Conservation (phyloP, 2,888 invertebrate species). For the Argyresthia albistria region DNA sequence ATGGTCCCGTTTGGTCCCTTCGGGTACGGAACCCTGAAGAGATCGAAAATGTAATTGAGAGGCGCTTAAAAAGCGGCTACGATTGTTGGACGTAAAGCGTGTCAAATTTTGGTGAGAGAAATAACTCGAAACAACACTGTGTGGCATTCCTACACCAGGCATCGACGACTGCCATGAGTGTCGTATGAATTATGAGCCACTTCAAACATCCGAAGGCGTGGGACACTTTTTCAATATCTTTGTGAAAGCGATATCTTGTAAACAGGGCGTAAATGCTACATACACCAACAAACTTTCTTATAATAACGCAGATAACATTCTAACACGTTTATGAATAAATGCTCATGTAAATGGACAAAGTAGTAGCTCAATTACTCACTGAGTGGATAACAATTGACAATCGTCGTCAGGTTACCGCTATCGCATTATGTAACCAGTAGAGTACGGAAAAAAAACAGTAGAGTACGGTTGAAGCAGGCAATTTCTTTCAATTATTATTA, state of each 20-base stretch:
- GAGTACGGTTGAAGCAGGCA: constrained; percentile 4
- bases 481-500: constrained; percentile 8
- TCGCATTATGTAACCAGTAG: constrained; percentile 4
- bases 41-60: constrained; percentile 9
- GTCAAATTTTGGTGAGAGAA: constrained; percentile 15
- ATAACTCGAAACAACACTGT: neutral
- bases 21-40: too few species aligned
- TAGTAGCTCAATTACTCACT: constrained; percentile 31
- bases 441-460: neutral
- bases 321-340: neutral
- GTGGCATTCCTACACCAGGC: neutral
- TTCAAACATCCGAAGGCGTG: neutral
- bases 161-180: neutral
- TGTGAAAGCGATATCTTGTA: neutral
- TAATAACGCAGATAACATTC: neutral
- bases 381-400: constrained; percentile 19
- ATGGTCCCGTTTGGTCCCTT: too few species aligned
- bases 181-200: neutral
- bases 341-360: neutral
- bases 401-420: constrained; percentile 10
- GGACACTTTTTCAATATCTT: neutral
- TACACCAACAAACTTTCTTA: too few species aligned
- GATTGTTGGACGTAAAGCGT: constrained; percentile 8
- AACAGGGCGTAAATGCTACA: too few species aligned
- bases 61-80: constrained; percentile 12